A percentile compares a stretch with the other conserved stretches of the same genome.
Conservation (phyloP, 2,113 vertebrate species). For the Oostethus manadensis region DNA sequence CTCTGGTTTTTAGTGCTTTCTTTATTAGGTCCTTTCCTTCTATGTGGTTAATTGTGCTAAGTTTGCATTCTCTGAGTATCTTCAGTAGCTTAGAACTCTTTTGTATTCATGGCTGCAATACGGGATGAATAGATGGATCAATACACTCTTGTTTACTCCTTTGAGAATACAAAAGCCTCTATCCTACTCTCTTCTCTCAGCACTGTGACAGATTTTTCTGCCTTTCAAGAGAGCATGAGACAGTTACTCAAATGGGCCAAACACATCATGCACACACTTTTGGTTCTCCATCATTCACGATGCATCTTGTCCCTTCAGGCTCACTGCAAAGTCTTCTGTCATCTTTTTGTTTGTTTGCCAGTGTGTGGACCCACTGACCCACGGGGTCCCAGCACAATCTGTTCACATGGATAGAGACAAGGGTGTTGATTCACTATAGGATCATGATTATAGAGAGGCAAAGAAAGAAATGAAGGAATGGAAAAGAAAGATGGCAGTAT, state of each 20-base stretch:
- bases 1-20: slow-evolving; percentile 2
- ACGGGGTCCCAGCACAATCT: slow-evolving; percentile 56
- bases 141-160: slow-evolving; percentile 22
- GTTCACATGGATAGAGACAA: slow-evolving; percentile 23
- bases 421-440: slow-evolving; percentile 24
- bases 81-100: slow-evolving; percentile 3
- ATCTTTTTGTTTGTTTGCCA: slow-evolving; percentile 56
- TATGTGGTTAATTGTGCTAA: slow-evolving; percentile 14
- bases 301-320: slow-evolving; percentile 50
- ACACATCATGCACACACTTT: slow-evolving; percentile 47
- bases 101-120: slow-evolving; percentile 3
- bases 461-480: slow-evolving; percentile 13
- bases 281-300: neutral
- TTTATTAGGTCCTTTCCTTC: slow-evolving; percentile 9
- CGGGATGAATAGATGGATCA: slow-evolving; percentile 11
- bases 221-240: slow-evolving; percentile 57
- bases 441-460: slow-evolving; percentile 47
- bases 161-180: slow-evolving; percentile 18
- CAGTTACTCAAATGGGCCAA: slow-evolving; percentile 56
- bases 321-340: slow-evolving; percentile 53
- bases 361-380: slow-evolving; percentile 56
- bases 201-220: slow-evolving; percentile 43
- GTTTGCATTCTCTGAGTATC: neutral
- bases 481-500: slow-evolving; percentile 54
- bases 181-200: slow-evolving; percentile 26